A percentile compares a stretch with the other conserved stretches of the same genome.
Evolutionary conservation across 2,888 invertebrate species (phyloP).

Genomic region (Agrotis clavis): DNA sequence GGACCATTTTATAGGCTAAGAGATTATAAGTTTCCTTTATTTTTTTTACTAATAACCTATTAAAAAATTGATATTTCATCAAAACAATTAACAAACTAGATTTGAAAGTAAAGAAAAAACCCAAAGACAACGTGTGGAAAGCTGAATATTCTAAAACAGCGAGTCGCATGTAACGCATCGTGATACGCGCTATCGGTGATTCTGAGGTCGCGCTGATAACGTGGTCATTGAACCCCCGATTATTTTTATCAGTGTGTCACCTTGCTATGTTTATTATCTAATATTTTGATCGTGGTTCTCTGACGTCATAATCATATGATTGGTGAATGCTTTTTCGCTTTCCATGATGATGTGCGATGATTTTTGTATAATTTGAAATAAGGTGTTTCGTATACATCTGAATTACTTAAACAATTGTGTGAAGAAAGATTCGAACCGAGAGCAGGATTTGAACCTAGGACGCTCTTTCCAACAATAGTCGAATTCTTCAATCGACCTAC

Average conservation of each 20-base stretch:
- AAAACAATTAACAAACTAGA: not conserved
- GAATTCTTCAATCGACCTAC: too few relatives aligned
- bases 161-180: conserved; percentile 27
- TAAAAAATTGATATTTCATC: not conserved
- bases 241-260: conserved; percentile 75
- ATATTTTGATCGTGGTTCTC: conserved; percentile 61
- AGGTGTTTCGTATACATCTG: not conserved
- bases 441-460: too few relatives aligned
- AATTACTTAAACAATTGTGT: too few relatives aligned
- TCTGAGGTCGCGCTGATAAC: conserved; percentile 74
- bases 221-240: conserved; percentile 73
- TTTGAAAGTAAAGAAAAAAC: not conserved
- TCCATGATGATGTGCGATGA: conserved; percentile 8
- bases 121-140: not conserved
- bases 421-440: too few relatives aligned
- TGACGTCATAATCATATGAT: conserved; percentile 64
- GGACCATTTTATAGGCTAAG: not conserved
- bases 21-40: too few relatives aligned
- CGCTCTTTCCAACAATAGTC: too few relatives aligned
- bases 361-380: not conserved
- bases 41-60: too few relatives aligned
- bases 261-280: conserved; percentile 73
- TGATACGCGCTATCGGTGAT: conserved; percentile 73
- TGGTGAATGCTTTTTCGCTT: conserved; percentile 33
- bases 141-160: conserved; percentile 25